Evolutionary conservation across 2,113 vertebrate genomes (phyloP), one percentile per base, ranked within the genome.

Genomic region (Cygnus buccinator): DNA sequence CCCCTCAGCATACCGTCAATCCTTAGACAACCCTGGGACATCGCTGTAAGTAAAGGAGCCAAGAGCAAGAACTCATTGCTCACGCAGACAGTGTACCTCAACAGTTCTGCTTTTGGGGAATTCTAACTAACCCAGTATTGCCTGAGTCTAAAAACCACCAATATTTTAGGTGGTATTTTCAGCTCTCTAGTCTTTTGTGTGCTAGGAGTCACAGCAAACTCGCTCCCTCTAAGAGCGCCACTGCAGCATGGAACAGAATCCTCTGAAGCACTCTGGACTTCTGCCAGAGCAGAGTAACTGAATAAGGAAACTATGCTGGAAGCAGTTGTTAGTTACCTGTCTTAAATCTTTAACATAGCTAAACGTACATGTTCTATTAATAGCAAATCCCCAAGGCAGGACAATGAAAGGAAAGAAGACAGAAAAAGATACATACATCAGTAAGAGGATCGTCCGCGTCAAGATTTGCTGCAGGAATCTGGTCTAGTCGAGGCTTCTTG

Each of bases 371-470:
- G 29, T 2, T 31, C 41, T 44, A 50, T 31, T 43, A 72, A 43
- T 7, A 75, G 33, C 55, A 71, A 54, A 84, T 22, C 54, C 63
- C 50, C 44, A 71, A 72, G 25, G 11, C 66, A 92, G 58, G 12
- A 52, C 11, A 86, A 89, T 6, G 7, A 59, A 77, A 92, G 10
- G 20, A 52, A 76, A 43, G 5, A 65, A 26, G 59, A 63, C 17
- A 57, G 19, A 67, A 62, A 52, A 59, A 73, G 46, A 84, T 77
- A 97, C 99, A n/a, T 97, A 99, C 99, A 81, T 99, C 99, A 77
- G 99, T 99, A 46, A 99, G 98, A 13, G 99, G 99, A 83, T 99
- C 99, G 29, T 99, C 99, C 13, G 99, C 99, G 95, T 99, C 99
- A 48, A 99, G 98, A 97, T 99, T 99, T 87, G 99, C 99, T 10